Conservation (phyloP, 2,797 vertebrate species). For the Craterocephalus amniculus region DNA sequence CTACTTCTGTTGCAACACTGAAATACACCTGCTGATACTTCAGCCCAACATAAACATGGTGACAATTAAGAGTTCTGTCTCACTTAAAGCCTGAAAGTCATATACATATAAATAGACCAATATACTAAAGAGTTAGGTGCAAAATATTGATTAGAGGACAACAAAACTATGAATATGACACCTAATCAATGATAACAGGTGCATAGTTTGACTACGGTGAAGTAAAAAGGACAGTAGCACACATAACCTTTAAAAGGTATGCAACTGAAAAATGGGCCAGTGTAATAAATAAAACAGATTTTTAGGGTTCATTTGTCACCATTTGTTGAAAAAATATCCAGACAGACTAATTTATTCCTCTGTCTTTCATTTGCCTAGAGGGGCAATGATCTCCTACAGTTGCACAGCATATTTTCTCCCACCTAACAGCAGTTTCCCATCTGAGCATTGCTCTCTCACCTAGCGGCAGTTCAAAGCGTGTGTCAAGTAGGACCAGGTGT, state of each 20-base stretch:
- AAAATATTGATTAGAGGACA: conserved; percentile 62
- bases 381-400: conserved; percentile 34
- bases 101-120: conserved; percentile 55
- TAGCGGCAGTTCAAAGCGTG: conserved; percentile 93
- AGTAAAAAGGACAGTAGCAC: conserved; percentile 36
- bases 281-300: conserved; percentile 51
- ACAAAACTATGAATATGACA: conserved; percentile 65
- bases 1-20: conserved; percentile 4
- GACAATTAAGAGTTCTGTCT: conserved; percentile 48
- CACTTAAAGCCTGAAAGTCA: conserved; percentile 25
- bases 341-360: conserved; percentile 34
- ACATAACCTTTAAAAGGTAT: conserved; percentile 15
- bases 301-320: conserved; percentile 48
- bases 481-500: conserved; percentile 94
- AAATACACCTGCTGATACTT: conserved; percentile 12
- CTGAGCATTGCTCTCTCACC: conserved; percentile 79
- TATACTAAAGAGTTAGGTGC: conserved; percentile 60
- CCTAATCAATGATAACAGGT: conserved; percentile 72
- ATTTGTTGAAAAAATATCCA: conserved; percentile 34
- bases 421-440: conserved; percentile 23
- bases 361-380: background rate
- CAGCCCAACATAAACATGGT: conserved; percentile 27
- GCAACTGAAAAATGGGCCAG: conserved; percentile 53
- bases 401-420: conserved; percentile 5
- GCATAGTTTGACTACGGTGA: conserved; percentile 43